Conservation (phyloP, 1,140 invertebrate species). For the Rhyacophila brunnea region DNA sequence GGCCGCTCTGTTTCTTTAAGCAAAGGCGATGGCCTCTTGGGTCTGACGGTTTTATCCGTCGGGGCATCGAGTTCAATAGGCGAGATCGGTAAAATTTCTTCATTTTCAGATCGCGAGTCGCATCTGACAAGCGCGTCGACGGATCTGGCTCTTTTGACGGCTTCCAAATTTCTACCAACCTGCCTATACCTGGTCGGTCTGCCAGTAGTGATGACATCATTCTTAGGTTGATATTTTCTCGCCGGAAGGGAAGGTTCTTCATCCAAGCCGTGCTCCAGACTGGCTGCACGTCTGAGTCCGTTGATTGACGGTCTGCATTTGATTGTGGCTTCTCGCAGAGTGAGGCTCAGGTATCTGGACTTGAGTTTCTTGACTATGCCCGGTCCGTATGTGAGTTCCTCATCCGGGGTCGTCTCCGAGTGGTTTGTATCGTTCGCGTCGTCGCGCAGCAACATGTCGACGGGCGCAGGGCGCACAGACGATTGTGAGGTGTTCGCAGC, state of each 20-base stretch:
- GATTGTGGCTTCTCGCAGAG: slow-evolving; percentile 64
- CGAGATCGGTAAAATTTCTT: slow-evolving; percentile 19
- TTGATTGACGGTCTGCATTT: slow-evolving; percentile 63
- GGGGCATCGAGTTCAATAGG: neutral
- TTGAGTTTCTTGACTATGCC: slow-evolving; percentile 86
- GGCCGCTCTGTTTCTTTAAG: slow-evolving; percentile 78
- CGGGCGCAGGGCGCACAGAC: slow-evolving; percentile 6
- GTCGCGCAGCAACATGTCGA: slow-evolving; percentile 36
- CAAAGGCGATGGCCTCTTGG: slow-evolving; percentile 61
- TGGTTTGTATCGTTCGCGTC: slow-evolving; percentile 40
- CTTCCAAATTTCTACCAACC: slow-evolving; percentile 46
- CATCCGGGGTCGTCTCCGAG: slow-evolving; percentile 51
- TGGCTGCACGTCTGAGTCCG: slow-evolving; percentile 72
- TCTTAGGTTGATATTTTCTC: slow-evolving; percentile 43
- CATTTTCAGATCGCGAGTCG: slow-evolving; percentile 46
- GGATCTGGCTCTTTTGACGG: slow-evolving; percentile 79
- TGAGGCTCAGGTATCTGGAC: slow-evolving; percentile 80
- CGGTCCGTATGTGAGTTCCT: slow-evolving; percentile 86
- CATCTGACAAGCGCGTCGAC: slow-evolving; percentile 75
- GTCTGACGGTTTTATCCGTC: slow-evolving; percentile 31
- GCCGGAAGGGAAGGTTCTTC: slow-evolving; percentile 54
- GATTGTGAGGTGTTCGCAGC: neutral
- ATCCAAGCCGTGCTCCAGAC: slow-evolving; percentile 80
- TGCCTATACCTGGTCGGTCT: slow-evolving; percentile 50
- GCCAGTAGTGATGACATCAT: slow-evolving; percentile 44